Percentiles rank a stretch among this genome's conserved stretches.
phyloP scores from a whole-genome alignment of 1,140 invertebrate genomes.

The Drosophila melanogaster region DNA sequence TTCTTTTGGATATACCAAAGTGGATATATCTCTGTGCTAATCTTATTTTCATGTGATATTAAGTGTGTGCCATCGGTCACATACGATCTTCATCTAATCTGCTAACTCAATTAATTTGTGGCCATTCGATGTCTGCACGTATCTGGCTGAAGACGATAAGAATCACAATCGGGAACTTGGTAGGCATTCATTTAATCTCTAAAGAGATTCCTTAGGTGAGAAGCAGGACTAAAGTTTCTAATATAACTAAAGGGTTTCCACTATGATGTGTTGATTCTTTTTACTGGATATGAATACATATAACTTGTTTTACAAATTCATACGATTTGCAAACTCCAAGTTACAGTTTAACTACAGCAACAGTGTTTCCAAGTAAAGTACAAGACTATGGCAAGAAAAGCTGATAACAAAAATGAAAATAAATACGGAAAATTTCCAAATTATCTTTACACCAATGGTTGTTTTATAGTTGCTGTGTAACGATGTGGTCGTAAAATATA shows the following conservation, averaged over 20 bases:
- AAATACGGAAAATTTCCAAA: too few relatives aligned
- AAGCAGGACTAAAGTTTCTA: too few relatives aligned
- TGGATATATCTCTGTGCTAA: slow-evolving; percentile 14
- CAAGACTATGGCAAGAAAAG: not conserved
- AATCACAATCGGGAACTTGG: slow-evolving; percentile 8
- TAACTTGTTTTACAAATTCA: too few relatives aligned
- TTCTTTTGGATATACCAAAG: slow-evolving; percentile 2
- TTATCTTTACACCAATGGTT: too few relatives aligned
- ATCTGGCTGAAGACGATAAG: slow-evolving; percentile 45
- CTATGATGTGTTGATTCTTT: too few relatives aligned
- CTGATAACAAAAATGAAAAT: not conserved
- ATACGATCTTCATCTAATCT: slow-evolving; percentile 50
- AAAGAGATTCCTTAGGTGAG: not conserved
- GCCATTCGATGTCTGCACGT: slow-evolving; percentile 43
- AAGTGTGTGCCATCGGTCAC: slow-evolving; percentile 33
- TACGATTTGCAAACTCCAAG: too few relatives aligned
- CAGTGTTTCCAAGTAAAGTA: too few relatives aligned
- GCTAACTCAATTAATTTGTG: slow-evolving; percentile 49
- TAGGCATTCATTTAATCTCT: not conserved
- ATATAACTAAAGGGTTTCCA: too few relatives aligned
- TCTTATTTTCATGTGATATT: slow-evolving; percentile 22
- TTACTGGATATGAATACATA: too few relatives aligned
- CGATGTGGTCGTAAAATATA: not conserved
- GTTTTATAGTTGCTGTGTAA: not conserved
- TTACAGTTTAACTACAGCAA: too few relatives aligned